Percentiles rank a stretch among this genome's conserved stretches.
phyloP scores from a whole-genome alignment of 2,113 vertebrate genomes.

The Scolopax mira region DNA sequence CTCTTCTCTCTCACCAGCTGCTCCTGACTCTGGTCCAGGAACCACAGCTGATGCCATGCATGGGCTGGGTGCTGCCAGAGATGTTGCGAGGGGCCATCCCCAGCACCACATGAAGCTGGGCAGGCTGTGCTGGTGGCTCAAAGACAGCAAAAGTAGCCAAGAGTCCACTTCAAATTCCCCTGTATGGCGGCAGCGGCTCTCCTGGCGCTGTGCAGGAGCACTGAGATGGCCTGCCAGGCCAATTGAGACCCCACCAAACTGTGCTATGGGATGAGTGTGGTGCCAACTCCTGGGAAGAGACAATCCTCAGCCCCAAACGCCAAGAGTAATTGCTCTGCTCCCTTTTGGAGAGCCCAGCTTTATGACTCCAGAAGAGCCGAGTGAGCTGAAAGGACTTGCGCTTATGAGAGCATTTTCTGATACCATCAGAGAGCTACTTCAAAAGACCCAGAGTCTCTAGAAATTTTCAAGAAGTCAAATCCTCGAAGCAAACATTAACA shows the following conservation, averaged over 20 bases:
- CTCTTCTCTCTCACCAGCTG: background rate
- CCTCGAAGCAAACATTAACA: background rate
- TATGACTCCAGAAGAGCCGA: background rate
- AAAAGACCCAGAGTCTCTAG: background rate
- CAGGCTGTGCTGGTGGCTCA: background rate
- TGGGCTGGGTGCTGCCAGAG: background rate
- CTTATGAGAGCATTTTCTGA: background rate
- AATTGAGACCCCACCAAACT: background rate
- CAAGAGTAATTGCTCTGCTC: background rate
- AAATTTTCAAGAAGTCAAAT: background rate
- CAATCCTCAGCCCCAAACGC: background rate
- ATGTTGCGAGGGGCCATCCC: background rate
- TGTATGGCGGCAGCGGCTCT: background rate
- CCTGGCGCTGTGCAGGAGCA: background rate
- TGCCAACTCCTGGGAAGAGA: background rate
- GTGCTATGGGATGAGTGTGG: fast-evolving
- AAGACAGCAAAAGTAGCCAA: background rate
- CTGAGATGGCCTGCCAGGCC: background rate
- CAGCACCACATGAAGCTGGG: background rate
- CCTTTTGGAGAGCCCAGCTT: background rate
- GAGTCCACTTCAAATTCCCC: background rate
- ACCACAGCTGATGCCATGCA: background rate
- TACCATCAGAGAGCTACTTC: background rate
- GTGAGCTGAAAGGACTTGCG: background rate
- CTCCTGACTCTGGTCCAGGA: background rate